A percentile compares a stretch with the other conserved stretches of the same genome.
Conservation (phyloP, 2,888 invertebrate species). For the Unio pictorum region DNA sequence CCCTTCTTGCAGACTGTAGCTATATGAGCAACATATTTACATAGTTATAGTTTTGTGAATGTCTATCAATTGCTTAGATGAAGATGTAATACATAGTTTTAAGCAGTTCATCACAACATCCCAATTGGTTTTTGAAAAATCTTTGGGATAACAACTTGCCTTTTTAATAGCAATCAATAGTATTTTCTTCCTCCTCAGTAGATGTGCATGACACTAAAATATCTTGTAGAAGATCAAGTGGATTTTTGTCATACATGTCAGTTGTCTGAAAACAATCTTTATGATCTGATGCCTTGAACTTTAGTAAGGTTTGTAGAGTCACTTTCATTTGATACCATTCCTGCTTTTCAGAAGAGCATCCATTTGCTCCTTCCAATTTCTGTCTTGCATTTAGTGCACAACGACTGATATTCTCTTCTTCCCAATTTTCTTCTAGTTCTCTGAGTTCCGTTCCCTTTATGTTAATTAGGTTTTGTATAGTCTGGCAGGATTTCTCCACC, state of each 20-base stretch:
- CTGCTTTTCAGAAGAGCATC: too few species aligned
- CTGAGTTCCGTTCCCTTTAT: not conserved
- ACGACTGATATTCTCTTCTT: not conserved
- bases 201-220: constrained; percentile 26
- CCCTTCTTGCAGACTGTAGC: too few species aligned
- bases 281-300: constrained; percentile 6
- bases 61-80: too few species aligned
- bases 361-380: too few species aligned
- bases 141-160: not conserved
- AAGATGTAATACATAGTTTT: too few species aligned
- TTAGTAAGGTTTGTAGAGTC: not conserved
- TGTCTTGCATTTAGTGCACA: not conserved
- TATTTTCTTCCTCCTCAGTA: constrained; percentile 28
- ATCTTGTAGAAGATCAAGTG: constrained; percentile 33
- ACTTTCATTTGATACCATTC: too few species aligned
- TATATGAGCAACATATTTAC: too few species aligned
- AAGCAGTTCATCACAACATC: too few species aligned
- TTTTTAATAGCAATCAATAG: constrained; percentile 37
- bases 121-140: too few species aligned
- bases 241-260: constrained; percentile 27
- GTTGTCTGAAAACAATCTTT: not conserved
- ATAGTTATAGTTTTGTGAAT: too few species aligned
- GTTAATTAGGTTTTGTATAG: not conserved
- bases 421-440: constrained; percentile 1
- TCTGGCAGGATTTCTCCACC: constrained; percentile 1